Evolutionary conservation across 2,888 invertebrate species (phyloP).

Genomic region (Ophion ellenae): DNA sequence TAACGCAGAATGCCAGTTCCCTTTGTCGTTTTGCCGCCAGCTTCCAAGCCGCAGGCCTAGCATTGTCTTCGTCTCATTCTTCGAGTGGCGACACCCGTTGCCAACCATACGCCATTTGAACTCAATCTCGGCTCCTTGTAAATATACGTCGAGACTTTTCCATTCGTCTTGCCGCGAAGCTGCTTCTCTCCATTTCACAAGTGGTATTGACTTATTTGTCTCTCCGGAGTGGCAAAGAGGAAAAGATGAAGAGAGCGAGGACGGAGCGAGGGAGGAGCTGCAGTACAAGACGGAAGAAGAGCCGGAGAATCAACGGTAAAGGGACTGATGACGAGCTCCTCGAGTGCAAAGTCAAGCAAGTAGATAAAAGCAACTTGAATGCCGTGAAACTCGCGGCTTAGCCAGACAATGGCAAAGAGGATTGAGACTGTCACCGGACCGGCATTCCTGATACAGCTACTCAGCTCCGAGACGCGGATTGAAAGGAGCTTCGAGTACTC

Average conservation of each 20-base stretch:
- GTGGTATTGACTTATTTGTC: conserved; percentile 65
- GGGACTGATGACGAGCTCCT: conserved; percentile 31
- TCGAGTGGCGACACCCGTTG: conserved; percentile 31
- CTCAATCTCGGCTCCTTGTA: conserved; percentile 51
- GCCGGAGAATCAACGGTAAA: conserved; percentile 41
- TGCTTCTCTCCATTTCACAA: conserved; percentile 48
- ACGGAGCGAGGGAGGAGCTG: conserved; percentile 4
- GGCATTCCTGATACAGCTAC: conserved; percentile 60
- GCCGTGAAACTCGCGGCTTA: conserved; percentile 60
- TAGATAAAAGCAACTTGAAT: conserved; percentile 61
- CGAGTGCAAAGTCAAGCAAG: conserved; percentile 66
- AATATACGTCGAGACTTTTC: conserved; percentile 52
- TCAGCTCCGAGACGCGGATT: conserved; percentile 38
- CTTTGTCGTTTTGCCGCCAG: background rate
- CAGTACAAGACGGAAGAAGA: background rate
- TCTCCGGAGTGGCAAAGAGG: conserved; percentile 20
- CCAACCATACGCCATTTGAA: conserved; percentile 57
- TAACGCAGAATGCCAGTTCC: conserved; percentile 6
- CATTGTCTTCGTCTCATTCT: conserved; percentile 61
- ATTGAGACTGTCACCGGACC: conserved; percentile 59
- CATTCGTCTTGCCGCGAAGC: conserved; percentile 48
- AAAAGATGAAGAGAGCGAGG: conserved; percentile 13
- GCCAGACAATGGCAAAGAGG: conserved; percentile 59
- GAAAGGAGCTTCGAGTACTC: conserved; percentile 29
- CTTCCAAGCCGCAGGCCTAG: conserved; percentile 47